phyloP scores from a whole-genome alignment of 2,113 vertebrate species.

The Microtus oregoni region DNA sequence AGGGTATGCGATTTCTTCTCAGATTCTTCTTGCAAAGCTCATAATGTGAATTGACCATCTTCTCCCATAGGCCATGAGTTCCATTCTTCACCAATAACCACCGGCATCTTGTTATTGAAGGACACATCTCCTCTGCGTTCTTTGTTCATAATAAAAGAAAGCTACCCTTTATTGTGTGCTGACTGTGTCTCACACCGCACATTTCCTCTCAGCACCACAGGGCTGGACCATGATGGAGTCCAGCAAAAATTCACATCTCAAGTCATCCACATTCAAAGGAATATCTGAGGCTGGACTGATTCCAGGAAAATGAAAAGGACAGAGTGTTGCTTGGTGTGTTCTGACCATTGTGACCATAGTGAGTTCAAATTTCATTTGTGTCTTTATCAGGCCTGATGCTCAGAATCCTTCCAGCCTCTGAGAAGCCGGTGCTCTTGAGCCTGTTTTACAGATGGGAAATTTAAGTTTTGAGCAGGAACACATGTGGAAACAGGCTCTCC shows the following conservation, averaged over 20 bases:
- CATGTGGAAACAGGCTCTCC: neutral
- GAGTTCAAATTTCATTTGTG: neutral
- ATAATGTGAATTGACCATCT: neutral
- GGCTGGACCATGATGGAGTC: neutral
- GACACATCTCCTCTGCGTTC: neutral
- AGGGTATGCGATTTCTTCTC: conserved; percentile 17
- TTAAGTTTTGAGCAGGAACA: neutral
- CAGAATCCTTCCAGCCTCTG: neutral
- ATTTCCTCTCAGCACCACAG: neutral
- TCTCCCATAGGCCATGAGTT: neutral
- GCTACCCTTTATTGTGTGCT: neutral
- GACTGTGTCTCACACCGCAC: neutral
- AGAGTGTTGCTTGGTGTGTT: neutral
- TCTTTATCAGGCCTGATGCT: neutral
- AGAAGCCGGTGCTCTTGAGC: neutral
- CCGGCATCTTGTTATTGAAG: neutral
- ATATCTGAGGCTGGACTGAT: neutral
- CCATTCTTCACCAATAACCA: neutral
- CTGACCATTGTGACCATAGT: neutral
- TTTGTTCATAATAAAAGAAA: neutral
- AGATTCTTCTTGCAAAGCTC: neutral
- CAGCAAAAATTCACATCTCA: neutral
- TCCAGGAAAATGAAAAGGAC: neutral
- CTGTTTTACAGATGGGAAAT: neutral
- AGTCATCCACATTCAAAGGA: neutral